Percentiles rank a stretch among this genome's conserved stretches.
phyloP scores from a whole-genome alignment of 2,113 vertebrate genomes.

The Mungos mungo region DNA sequence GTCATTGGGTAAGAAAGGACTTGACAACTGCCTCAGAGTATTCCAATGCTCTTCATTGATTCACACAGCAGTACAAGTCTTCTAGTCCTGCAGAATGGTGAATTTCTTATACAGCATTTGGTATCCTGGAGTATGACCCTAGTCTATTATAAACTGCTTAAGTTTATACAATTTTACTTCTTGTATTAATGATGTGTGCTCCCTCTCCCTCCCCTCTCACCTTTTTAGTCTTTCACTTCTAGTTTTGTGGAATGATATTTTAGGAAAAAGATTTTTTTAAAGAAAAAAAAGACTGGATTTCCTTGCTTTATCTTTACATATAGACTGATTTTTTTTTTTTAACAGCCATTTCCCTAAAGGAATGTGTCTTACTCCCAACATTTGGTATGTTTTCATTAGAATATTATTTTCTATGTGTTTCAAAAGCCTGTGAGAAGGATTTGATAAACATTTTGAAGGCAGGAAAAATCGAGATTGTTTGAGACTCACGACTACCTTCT shows the following conservation, averaged over 20 bases:
- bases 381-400: conserved; percentile 84
- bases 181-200: conserved; percentile 84
- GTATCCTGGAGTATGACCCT: conserved; percentile 89
- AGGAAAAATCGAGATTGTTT: conserved; percentile 79
- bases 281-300: conserved; percentile 83
- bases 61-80: conserved; percentile 75
- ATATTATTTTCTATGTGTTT: conserved; percentile 82
- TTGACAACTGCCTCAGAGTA: no score
- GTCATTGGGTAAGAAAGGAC: no score
- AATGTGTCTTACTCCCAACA: conserved; percentile 82
- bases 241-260: conserved; percentile 87
- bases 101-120: conserved; percentile 85
- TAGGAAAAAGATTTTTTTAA: conserved; percentile 87
- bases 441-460: conserved; percentile 84
- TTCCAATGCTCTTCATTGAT: conserved; percentile 28
- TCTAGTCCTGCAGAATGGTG: conserved; percentile 85
- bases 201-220: conserved; percentile 66
- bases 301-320: conserved; percentile 83
- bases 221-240: conserved; percentile 86
- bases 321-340: conserved; percentile 83
- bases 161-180: conserved; percentile 87
- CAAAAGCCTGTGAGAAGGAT: conserved; percentile 83
- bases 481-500: conserved; percentile 78
- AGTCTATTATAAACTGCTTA: conserved; percentile 91
- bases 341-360: conserved; percentile 84